Evolutionary conservation across 2,797 vertebrate species (phyloP), one percentile per base, ranked within the genome.

Genomic region (Varecia variegata): DNA sequence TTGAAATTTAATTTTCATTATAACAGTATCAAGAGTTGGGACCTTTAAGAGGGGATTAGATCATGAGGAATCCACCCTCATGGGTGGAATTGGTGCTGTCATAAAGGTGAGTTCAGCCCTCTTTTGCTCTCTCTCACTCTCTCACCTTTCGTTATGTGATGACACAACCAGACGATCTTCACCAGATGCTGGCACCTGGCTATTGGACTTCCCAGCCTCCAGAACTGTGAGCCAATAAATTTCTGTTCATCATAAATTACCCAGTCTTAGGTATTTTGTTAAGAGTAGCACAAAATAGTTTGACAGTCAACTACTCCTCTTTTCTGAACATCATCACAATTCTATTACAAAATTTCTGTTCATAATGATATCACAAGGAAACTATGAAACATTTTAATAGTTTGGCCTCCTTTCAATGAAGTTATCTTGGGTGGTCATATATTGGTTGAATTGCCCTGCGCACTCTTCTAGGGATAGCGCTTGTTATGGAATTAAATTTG

Each of bases 271-370:
- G 6, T 35, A 83, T 54, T 79, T 15, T 71, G 2, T 38, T 68
- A 50, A 50, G 1, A 90, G 35, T 30, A 87, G 54, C 3, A 68
- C 14, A 60, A 54, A 90, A 68, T 15, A 5, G 5, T 32, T 40
- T 56, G 10, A 52, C 14, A 58, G 3, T 60, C 35, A 79, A 27
- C 9, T 79, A 71, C 4, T 58, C 14, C 10, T 71, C 70, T 95
- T 65, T 85, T 60, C 27, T 82, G 45, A 73, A 54, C 25, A 85
- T 67, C 21, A 93, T 47, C 88, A 67, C 43, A 85, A 92, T 82
- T 84, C 77, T 54, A 71, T 50, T 96, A 93, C 60, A 85, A 81
- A 82, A 58, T 70, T 70, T 90, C 18, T 96, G 3, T 90, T 94
- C 45, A 65, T 89, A 73, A 60, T 58, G 5, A 70, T 94, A 87